Base-by-base conservation (phyloP, 2,797 vertebrate genomes). In the Sternotherus odoratus region DNA sequence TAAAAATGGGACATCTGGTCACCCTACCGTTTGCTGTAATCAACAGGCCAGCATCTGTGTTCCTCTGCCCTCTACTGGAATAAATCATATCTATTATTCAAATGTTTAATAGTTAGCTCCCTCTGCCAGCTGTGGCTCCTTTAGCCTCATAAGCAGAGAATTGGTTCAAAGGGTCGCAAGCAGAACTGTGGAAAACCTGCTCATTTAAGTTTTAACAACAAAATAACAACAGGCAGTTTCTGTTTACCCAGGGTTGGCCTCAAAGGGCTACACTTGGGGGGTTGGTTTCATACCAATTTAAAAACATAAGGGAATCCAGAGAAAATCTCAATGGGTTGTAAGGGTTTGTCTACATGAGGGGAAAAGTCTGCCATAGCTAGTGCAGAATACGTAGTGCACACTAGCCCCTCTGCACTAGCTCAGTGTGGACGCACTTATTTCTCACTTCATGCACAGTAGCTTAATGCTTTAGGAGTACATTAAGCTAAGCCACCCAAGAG, bases 11-110 rank as follows among this genome's bases (percentile, higher is more conserved):
- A 48, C 46, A 48, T 48, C 46, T 48, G 46, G 46, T 48, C 46
- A 48, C 46, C 43, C 43, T 43, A 8, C 43, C 0, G 0, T 30
- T 28, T n/a, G 33, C 56, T 30, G 21, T 5, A 50, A 57, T 30
- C 48, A 48, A 77, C 16, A 6, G 48, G 36, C 51, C 6, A 48
- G 36, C 33, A 57, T n/a, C 39, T 17, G 54, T 1, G 1, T 13
- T 60, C 33, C 33, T 78, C 53, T 26, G 50, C 28, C 50, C 50
- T 16, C 30, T 13, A 5, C 8, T 51, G 30, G 78, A 39, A 30
- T 24, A 28, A 13, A 43, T n/a, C 75, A 75, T 19, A 63, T 30
- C 82, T 49, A 51, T 39, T 54, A 60, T 69, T 39, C 66, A 36
- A 16, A 51, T 78, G 51, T 60, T 60, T 53, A 33, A 39, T 8